Conservation (phyloP, 2,888 invertebrate genomes). For the Nematopogon swammerdamellus region DNA sequence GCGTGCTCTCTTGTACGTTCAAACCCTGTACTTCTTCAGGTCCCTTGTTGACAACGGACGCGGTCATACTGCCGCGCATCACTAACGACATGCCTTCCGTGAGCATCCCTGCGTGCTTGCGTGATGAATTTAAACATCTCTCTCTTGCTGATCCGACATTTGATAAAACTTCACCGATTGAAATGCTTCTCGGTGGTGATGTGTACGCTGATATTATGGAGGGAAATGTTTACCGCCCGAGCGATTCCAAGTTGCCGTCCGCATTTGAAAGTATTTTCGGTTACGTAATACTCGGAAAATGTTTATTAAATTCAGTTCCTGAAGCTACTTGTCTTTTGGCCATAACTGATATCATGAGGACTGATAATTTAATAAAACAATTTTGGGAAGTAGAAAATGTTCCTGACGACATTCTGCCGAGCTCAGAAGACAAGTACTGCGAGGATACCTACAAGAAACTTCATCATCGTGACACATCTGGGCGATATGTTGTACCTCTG, state of each 20-base stretch:
- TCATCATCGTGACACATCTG: slow-evolving; percentile 1
- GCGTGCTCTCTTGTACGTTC: slow-evolving; percentile 4
- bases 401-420: not conserved
- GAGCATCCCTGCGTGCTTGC: not conserved
- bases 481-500: slow-evolving; percentile 6
- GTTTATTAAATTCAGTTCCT: not conserved
- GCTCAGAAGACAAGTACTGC: slow-evolving; percentile 3
- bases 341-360: not conserved
- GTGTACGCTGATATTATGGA: not conserved
- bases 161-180: not conserved
- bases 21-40: not conserved
- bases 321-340: not conserved
- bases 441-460: slow-evolving; percentile 3
- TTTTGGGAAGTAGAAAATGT: slow-evolving; percentile 9
- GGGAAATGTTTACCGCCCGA: not conserved
- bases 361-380: slow-evolving; percentile 2
- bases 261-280: slow-evolving; percentile 6
- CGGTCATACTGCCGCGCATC: not conserved
- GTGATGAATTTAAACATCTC: not conserved
- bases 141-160: not conserved
- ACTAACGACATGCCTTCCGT: slow-evolving; percentile 1
- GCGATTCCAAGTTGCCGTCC: slow-evolving; percentile 1
- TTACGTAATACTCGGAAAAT: slow-evolving; percentile 5
- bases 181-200: not conserved
- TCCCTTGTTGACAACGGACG: not conserved